These are phyloP conservation scores for Mimumesa dahlbomi DNA, from an alignment of 2,888 invertebrate genomes.

Conservation along the genomic window DNA sequence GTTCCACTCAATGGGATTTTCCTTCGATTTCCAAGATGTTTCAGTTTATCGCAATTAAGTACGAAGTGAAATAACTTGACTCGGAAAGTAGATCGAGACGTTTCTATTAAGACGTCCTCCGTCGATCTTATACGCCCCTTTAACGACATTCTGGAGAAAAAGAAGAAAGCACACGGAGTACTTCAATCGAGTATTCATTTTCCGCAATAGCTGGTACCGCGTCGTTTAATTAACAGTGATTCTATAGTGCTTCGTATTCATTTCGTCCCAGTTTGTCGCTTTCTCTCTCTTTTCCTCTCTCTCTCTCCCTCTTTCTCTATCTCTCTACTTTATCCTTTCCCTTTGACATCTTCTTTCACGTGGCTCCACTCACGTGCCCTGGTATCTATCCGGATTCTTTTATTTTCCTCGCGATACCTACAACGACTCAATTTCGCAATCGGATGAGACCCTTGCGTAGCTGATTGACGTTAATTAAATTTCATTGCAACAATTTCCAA, in stretches of 20 bases:
- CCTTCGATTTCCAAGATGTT: too few species aligned
- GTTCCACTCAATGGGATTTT: too few species aligned
- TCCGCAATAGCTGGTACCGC: constrained; percentile 36
- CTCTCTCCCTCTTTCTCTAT: too few species aligned
- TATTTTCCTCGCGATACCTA: not conserved
- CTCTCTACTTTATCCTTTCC: not conserved
- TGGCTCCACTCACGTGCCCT: too few species aligned
- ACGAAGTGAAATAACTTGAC: too few species aligned
- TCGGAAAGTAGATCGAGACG: too few species aligned
- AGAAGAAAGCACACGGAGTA: constrained; percentile 1
- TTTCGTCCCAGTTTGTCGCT: not conserved
- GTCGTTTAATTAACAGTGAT: constrained; percentile 57
- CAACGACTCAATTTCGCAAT: constrained; percentile 21
- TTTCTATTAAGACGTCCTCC: not conserved
- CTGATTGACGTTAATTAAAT: constrained; percentile 65
- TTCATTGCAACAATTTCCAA: constrained; percentile 50
- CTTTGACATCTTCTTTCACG: not conserved
- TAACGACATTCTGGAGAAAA: constrained; percentile 3
- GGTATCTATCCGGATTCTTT: not conserved
- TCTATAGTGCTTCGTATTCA: constrained; percentile 38
- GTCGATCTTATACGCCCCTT: constrained; percentile 4
- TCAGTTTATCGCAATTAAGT: too few species aligned
- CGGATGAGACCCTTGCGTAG: constrained; percentile 32
- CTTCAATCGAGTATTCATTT: constrained; percentile 54
- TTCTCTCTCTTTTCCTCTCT: not conserved